Conservation (phyloP, 1,140 invertebrate genomes). For the Brachionus manjavacas region DNA sequence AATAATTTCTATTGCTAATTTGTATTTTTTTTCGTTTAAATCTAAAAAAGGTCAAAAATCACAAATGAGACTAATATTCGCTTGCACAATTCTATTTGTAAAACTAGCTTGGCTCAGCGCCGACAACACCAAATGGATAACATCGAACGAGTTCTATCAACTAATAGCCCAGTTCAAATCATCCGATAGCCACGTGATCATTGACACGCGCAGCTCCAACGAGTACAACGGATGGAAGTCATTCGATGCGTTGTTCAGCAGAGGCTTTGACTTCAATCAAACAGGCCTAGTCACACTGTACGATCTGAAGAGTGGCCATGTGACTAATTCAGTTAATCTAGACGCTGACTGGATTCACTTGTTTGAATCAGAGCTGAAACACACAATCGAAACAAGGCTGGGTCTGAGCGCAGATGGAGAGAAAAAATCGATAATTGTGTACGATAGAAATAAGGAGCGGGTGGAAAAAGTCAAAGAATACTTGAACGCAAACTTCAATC, state of each 20-base stretch:
- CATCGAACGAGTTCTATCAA: slow-evolving; percentile 6
- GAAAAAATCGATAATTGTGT: background rate
- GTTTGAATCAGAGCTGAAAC: background rate
- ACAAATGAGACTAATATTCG: background rate
- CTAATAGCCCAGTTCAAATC: background rate
- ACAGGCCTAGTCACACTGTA: slow-evolving; percentile 1
- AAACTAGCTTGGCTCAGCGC: background rate
- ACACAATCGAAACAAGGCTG: background rate
- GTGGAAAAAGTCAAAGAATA: slow-evolving; percentile 2
- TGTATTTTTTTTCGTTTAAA: too few relatives aligned
- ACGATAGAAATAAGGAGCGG: slow-evolving; percentile 1
- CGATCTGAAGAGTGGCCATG: slow-evolving; percentile 20
- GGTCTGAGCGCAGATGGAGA: background rate
- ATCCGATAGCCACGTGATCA: background rate
- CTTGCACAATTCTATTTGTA: background rate
- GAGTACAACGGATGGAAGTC: slow-evolving; percentile 40
- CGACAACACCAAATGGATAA: slow-evolving; percentile 32
- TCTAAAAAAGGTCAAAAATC: background rate
- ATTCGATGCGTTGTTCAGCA: background rate
- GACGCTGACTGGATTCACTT: slow-evolving; percentile 36
- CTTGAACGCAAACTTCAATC: background rate
- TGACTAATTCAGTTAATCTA: background rate
- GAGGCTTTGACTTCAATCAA: slow-evolving; percentile 12
- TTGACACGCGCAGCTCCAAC: slow-evolving; percentile 29
- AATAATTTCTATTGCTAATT: background rate